Evolutionary conservation across 2,797 vertebrate species (phyloP).

Genomic region (Pipistrellus pipistrellus): DNA sequence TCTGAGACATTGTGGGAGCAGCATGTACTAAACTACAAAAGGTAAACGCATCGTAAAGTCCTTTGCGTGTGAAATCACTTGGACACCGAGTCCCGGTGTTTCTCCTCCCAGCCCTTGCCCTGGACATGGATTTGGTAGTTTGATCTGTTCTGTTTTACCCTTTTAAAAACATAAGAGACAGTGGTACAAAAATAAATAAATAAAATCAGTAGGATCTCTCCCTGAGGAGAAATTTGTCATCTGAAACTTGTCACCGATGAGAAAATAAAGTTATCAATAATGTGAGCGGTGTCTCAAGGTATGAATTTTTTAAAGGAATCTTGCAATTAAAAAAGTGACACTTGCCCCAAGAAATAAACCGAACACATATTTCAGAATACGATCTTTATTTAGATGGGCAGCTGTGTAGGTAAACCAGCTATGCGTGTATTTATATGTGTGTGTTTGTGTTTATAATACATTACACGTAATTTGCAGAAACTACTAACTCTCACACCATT

Average conservation of each 20-base stretch:
- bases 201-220: not conserved
- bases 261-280: not conserved
- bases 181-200: not conserved
- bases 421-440: accelerated
- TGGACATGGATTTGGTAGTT: accelerated
- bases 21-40: slow-evolving; percentile 25
- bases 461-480: not conserved
- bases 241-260: not conserved
- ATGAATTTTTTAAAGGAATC: not conserved
- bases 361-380: not conserved
- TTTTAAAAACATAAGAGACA: not conserved
- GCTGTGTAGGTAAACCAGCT: not conserved
- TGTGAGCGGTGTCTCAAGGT: not conserved
- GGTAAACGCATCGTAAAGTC: slow-evolving; percentile 59
- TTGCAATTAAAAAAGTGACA: not conserved
- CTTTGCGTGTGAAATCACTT: not conserved
- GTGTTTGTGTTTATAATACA: not conserved
- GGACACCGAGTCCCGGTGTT: not conserved
- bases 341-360: not conserved
- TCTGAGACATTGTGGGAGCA: slow-evolving; percentile 63
- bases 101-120: slow-evolving; percentile 20
- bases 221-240: not conserved
- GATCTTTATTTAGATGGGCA: not conserved
- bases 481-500: not conserved
- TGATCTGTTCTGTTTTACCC: not conserved